Percentiles rank a stretch among this genome's conserved stretches.
These are phyloP conservation scores for Tetrapedia diversipes DNA, from an alignment of 2,888 invertebrate genomes.

Conservation along the genomic window DNA sequence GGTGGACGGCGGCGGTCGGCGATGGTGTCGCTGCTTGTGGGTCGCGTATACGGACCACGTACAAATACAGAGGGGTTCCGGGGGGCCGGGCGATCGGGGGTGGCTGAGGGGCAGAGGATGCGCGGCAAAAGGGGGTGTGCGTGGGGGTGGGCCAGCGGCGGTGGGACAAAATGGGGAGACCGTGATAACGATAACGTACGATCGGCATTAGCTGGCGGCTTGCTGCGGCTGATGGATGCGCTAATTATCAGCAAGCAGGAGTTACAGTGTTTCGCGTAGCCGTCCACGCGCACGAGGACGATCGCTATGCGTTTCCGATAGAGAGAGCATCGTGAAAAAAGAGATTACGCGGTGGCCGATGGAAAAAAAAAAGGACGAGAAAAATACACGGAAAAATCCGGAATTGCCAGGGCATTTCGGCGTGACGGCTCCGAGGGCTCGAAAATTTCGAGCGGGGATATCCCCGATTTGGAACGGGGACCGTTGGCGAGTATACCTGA, in stretches of 20 bases:
- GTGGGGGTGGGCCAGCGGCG: constrained; percentile 56
- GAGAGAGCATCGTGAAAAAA: constrained; percentile 57
- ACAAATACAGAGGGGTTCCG: constrained; percentile 68
- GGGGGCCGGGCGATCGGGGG: constrained; percentile 28
- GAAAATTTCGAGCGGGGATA: constrained; percentile 41
- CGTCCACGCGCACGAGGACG: constrained; percentile 64
- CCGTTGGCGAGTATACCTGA: neutral
- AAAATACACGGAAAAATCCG: constrained; percentile 34
- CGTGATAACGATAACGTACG: constrained; percentile 83
- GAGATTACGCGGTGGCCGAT: constrained; percentile 45
- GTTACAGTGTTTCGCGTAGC: constrained; percentile 80
- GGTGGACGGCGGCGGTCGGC: constrained; percentile 37
- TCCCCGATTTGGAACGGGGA: neutral
- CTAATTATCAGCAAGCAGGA: constrained; percentile 83
- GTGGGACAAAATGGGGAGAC: constrained; percentile 81
- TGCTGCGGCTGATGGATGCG: constrained; percentile 83
- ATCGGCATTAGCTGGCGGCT: constrained; percentile 83
- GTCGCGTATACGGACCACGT: constrained; percentile 71
- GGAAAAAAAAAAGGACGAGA: constrained; percentile 29
- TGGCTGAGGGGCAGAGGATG: constrained; percentile 34
- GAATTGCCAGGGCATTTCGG: constrained; percentile 28
- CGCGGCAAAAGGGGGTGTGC: too few species aligned
- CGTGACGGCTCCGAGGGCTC: constrained; percentile 1
- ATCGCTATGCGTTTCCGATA: constrained; percentile 75
- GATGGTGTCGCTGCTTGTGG: constrained; percentile 60